phyloP scores from a whole-genome alignment of 2,113 vertebrate genomes.

The Callocephalon fimbriatum region DNA sequence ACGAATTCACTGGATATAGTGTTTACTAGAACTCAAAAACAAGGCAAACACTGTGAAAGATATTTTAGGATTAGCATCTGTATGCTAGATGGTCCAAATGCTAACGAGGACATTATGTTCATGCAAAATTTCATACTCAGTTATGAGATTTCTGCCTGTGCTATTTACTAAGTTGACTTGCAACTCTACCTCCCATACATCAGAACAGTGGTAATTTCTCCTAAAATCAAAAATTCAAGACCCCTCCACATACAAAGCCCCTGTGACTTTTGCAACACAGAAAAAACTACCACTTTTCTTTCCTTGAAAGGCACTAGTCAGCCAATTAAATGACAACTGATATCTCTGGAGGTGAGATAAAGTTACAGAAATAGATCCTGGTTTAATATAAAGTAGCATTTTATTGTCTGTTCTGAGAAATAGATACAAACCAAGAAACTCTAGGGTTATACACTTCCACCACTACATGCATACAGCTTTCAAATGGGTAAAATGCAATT shows the following conservation, averaged over 20 bases:
- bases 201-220: neutral
- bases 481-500: neutral
- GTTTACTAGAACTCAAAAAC: slow-evolving; percentile 25
- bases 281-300: neutral
- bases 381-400: neutral
- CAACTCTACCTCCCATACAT: neutral
- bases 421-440: neutral
- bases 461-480: neutral
- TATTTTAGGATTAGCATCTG: slow-evolving; percentile 57
- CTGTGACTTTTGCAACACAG: neutral
- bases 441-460: neutral
- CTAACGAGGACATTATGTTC: slow-evolving; percentile 2
- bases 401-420: neutral
- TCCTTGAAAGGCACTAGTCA: neutral
- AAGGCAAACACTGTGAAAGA: slow-evolving; percentile 2
- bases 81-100: slow-evolving; percentile 27
- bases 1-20: neutral
- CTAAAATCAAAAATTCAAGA: neutral
- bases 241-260: neutral
- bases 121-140: neutral
- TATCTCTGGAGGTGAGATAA: neutral
- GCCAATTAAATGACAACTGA: neutral
- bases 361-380: neutral
- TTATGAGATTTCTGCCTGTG: neutral
- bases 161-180: neutral